Conservation (phyloP, 2,888 invertebrate species). For the Nemurella pictetii region DNA sequence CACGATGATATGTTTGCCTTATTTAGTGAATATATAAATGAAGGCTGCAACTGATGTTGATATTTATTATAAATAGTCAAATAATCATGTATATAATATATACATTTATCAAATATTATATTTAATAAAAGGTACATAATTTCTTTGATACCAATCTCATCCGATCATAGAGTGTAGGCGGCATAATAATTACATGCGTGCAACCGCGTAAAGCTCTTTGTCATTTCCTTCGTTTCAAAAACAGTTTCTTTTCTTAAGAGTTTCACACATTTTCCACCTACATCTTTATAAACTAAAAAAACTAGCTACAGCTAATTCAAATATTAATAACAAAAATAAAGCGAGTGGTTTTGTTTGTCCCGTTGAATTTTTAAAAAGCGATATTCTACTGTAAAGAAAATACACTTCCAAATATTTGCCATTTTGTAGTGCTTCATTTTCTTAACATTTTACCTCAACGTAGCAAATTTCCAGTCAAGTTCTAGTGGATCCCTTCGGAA, state of each 20-base stretch:
- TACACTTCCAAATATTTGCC: constrained; percentile 27
- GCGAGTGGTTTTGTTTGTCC: background rate
- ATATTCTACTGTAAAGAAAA: constrained; percentile 20
- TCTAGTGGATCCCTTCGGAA: background rate
- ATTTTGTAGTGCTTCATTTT: constrained; percentile 25
- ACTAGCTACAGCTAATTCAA: constrained; percentile 18
- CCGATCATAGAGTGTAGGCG: constrained; percentile 30
- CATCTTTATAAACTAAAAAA: constrained; percentile 13
- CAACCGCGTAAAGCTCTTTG: background rate
- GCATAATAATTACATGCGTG: constrained; percentile 31
- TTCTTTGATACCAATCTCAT: constrained; percentile 37
- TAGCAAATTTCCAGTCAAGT: background rate
- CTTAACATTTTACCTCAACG: constrained; percentile 22
- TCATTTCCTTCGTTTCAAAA: background rate
- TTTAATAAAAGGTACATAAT: constrained; percentile 32
- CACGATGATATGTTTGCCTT: constrained; percentile 40
- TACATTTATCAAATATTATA: constrained; percentile 32
- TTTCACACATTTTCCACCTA: constrained; percentile 12
- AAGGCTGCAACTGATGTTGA: constrained; percentile 40
- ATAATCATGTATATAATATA: constrained; percentile 38
- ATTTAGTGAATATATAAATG: constrained; percentile 39
- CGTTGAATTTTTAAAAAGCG: background rate
- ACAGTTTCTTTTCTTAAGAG: constrained; percentile 1
- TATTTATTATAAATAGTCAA: constrained; percentile 37
- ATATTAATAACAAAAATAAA: background rate